These are phyloP conservation scores for Hippopotamus amphibius DNA, from an alignment of 2,113 vertebrate genomes.

Conservation along the genomic window DNA sequence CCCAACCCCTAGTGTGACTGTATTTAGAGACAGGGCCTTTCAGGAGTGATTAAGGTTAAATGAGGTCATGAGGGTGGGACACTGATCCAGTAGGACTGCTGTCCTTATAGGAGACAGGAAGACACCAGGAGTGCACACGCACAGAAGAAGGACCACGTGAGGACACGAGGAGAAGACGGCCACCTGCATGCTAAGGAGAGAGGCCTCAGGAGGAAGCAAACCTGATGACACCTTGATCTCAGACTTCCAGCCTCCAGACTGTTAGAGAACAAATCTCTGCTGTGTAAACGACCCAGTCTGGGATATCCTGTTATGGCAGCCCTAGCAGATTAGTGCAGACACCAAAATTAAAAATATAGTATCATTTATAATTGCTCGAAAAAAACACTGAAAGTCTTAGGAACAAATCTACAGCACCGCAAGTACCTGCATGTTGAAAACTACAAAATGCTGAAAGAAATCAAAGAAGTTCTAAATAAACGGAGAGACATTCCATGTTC, in stretches of 20 bases:
- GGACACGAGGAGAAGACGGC: not conserved
- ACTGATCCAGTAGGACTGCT: not conserved
- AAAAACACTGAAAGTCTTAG: not conserved
- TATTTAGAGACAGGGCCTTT: not conserved
- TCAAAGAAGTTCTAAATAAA: not conserved
- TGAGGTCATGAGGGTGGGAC: not conserved
- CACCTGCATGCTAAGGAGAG: not conserved
- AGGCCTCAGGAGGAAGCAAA: not conserved
- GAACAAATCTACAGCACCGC: not conserved
- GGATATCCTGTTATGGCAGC: not conserved
- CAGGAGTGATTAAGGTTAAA: not conserved
- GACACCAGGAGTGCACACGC: not conserved
- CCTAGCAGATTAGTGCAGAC: not conserved
- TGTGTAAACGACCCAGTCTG: not conserved
- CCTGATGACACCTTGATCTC: not conserved
- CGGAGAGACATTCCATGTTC: not conserved
- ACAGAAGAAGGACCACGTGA: not conserved
- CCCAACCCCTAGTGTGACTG: not conserved
- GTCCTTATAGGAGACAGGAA: not conserved
- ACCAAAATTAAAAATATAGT: not conserved
- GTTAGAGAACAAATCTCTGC: not conserved
- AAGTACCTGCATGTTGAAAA: not conserved
- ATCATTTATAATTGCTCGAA: not conserved
- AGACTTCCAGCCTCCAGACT: not conserved
- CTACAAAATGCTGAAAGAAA: not conserved